Evolutionary conservation across 1,140 invertebrate genomes (phyloP).

Genomic region (Apolygus lucorum): DNA sequence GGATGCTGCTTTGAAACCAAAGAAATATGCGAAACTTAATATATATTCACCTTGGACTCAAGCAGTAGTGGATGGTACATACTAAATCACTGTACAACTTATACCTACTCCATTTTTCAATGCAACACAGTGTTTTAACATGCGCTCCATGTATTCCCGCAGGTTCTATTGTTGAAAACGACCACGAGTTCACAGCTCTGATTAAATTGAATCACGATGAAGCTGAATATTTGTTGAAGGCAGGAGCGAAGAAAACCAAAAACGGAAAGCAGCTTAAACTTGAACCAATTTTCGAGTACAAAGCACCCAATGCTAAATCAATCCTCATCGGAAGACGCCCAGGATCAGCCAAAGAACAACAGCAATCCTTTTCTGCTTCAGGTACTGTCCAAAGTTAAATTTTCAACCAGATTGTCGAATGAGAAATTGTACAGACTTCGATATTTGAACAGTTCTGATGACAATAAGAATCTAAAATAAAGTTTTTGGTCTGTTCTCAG

Average conservation of each 20-base stretch:
- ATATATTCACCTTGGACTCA: conserved; percentile 52
- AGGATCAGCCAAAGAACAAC: conserved; percentile 35
- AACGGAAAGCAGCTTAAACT: conserved; percentile 45
- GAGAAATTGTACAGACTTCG: too few species aligned
- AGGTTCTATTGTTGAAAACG: conserved; percentile 43
- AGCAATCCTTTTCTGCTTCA: conserved; percentile 17
- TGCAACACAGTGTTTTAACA: background rate
- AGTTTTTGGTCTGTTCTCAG: too few species aligned
- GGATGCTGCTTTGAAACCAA: conserved; percentile 43
- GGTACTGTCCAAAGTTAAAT: too few species aligned
- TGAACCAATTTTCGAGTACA: conserved; percentile 59
- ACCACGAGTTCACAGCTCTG: conserved; percentile 46
- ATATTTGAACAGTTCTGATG: too few species aligned
- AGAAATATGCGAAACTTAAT: conserved; percentile 45
- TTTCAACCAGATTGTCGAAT: conserved; percentile 41
- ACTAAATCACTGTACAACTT: too few species aligned
- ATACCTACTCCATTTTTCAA: too few species aligned
- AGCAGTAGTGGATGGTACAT: conserved; percentile 44
- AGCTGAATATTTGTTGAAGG: conserved; percentile 49
- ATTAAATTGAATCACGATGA: conserved; percentile 49
- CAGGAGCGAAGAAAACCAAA: conserved; percentile 51
- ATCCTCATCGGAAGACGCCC: conserved; percentile 36
- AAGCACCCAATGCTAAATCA: conserved; percentile 42
- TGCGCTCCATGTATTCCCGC: conserved; percentile 8
- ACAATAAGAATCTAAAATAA: too few species aligned